These are phyloP conservation scores for Gymnoscopelus braueri DNA, from an alignment of 2,797 vertebrate species.

Conservation along the genomic window DNA sequence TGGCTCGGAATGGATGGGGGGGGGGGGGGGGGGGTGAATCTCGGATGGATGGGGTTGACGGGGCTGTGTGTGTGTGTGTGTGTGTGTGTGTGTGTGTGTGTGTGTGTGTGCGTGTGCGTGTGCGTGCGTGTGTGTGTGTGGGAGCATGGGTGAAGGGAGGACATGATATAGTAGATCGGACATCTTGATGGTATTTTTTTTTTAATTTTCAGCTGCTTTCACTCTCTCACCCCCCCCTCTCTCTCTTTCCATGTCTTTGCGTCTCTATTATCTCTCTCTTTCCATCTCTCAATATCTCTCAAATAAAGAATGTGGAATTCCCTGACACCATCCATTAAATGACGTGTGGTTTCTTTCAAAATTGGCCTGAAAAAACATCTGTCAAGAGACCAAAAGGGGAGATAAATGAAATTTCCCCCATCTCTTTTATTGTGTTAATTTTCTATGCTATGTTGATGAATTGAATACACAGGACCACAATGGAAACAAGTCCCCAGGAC, in stretches of 20 bases:
- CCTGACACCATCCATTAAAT: no score
- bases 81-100: constrained; percentile 27
- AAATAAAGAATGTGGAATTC: no score
- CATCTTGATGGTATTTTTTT: no score
- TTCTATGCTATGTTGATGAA: no score
- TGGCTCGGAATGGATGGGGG: constrained; percentile 40
- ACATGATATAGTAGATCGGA: no score
- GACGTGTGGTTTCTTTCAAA: no score
- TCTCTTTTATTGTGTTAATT: no score
- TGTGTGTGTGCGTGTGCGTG: constrained; percentile 20
- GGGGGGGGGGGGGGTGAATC: constrained; percentile 37
- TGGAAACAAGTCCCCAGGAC: no score
- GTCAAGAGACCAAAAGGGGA: no score
- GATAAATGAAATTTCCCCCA: no score
- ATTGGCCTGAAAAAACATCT: no score
- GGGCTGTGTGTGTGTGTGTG: constrained; percentile 33
- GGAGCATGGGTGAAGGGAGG: constrained; percentile 9
- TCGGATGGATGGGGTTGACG: constrained; percentile 14
- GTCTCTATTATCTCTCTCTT: constrained; percentile 19
- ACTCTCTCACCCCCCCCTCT: background rate
- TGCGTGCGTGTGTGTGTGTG: constrained; percentile 1
- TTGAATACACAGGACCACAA: no score
- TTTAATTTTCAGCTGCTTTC: constrained; percentile 6
- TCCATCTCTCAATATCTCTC: constrained; percentile 12
- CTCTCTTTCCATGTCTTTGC: constrained; percentile 9